Evolutionary conservation across 2,113 vertebrate species (phyloP), one percentile per base, ranked within the genome.

Genomic region (Peucedramus taeniatus): DNA sequence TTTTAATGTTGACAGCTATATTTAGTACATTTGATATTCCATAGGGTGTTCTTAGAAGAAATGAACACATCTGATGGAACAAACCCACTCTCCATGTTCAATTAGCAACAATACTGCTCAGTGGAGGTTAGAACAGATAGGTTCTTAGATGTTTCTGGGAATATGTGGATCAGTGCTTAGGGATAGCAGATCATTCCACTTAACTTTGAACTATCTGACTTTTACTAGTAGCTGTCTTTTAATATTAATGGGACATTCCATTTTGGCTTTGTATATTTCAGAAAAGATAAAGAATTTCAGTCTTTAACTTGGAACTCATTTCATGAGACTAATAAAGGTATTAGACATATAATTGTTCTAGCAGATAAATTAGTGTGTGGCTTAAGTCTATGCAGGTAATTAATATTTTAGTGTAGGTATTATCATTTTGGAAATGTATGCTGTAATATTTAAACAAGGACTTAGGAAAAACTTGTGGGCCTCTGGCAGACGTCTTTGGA

Each of bases 1-100:
- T 96, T 96, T 96, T 97, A 97, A 97, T 96, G 93, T 69, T 97
- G 94, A 97, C 95, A 96, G 96, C 91, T 96, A 93, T 96, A 95
- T 96, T 95, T 95, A 95, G 93, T 95, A 95, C 84, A 56, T 93
- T 95, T 97, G 84, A 45, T 97, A 96, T 96, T 96, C 95, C 94
- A 79, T 72, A 72, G 94, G 87, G 95, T 95, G 89, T 96, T 96
- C 96, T 96, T 94, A 87, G 93, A 75, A 81, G 91, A 93, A 95
- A 91, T 1, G 94, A 97, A 71, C 94, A 91, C 77, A 68, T 91
- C 69, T 89, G 91, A 95, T 76, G 94, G 91, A 97, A 93, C 95
- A 97, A 96, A 97, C 87, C 86, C 86, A 78, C 93, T 93, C 86
- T 94, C 94, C 70, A 35, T 91, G 94, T 96, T 96, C 94, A 96